phyloP scores from a whole-genome alignment of 2,888 invertebrate genomes.

The Ashinkailepas kermadecensis region DNA sequence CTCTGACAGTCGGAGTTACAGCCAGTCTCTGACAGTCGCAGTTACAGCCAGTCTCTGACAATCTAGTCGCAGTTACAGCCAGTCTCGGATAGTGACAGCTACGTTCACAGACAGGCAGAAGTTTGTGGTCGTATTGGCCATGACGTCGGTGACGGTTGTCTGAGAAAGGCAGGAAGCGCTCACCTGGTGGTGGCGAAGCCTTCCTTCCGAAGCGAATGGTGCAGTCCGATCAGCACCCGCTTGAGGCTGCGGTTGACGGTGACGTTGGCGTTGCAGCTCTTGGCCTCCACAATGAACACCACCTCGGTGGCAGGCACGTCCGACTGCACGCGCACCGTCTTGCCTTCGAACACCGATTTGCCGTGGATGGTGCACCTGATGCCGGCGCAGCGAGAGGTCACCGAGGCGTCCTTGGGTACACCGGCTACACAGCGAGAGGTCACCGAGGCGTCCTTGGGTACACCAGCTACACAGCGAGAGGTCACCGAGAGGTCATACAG shows the following conservation, averaged over 20 bases:
- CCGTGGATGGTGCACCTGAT: constrained; percentile 61
- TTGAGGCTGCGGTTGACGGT: constrained; percentile 59
- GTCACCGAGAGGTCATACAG: too few species aligned
- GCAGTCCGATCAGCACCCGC: constrained; percentile 56
- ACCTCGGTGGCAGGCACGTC: constrained; percentile 69
- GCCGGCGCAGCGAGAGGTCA: constrained; percentile 21
- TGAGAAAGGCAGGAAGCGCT: constrained; percentile 20
- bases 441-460: too few species aligned
- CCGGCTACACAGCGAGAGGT: too few species aligned
- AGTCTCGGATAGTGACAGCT: too few species aligned
- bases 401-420: too few species aligned
- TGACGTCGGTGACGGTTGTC: too few species aligned
- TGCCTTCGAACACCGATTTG: constrained; percentile 63
- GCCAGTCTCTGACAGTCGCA: too few species aligned
- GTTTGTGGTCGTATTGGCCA: too few species aligned
- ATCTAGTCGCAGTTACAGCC: too few species aligned
- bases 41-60: too few species aligned
- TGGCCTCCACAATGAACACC: constrained; percentile 82
- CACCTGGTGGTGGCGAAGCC: constrained; percentile 62
- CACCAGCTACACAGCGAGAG: too few species aligned
- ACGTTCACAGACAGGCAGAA: too few species aligned
- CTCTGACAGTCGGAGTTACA: constrained; percentile 1
- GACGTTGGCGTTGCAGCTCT: constrained; percentile 67
- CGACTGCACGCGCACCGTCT: constrained; percentile 50
- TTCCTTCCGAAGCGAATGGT: constrained; percentile 58